These are phyloP conservation scores for Leucosticte australis DNA, from an alignment of 2,113 vertebrate species.

Conservation along the genomic window DNA sequence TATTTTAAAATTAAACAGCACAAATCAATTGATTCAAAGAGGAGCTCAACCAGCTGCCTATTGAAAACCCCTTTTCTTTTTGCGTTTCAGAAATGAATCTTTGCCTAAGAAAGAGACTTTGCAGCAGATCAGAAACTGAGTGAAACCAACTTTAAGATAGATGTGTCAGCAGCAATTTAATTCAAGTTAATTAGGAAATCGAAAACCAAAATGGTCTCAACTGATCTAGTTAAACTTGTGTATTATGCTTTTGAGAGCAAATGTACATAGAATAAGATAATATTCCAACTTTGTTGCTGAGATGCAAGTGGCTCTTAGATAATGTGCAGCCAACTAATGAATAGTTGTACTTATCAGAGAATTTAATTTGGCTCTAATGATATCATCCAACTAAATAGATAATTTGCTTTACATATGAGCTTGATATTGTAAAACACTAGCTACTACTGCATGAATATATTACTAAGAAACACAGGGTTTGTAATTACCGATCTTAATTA, in stretches of 20 bases:
- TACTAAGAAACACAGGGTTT: constrained; percentile 64
- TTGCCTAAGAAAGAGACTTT: neutral
- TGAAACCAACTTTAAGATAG: neutral
- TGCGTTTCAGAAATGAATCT: neutral
- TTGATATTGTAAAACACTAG: constrained; percentile 68
- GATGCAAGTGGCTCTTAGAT: constrained; percentile 25
- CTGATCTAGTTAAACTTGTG: constrained; percentile 13
- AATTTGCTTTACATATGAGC: constrained; percentile 71
- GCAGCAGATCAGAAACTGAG: neutral
- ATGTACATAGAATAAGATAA: neutral
- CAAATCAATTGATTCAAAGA: neutral
- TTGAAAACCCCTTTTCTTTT: neutral
- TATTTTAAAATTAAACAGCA: constrained; percentile 24
- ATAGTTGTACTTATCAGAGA: constrained; percentile 60
- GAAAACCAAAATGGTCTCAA: neutral
- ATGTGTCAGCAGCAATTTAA: constrained; percentile 1
- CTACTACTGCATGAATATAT: constrained; percentile 62
- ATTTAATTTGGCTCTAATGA: constrained; percentile 59
- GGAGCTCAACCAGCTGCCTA: neutral
- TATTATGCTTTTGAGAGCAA: constrained; percentile 19
- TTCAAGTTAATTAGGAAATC: constrained; percentile 16
- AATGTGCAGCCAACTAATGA: constrained; percentile 38
- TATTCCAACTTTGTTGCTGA: constrained; percentile 7
- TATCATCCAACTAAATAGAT: constrained; percentile 67
- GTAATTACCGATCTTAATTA: constrained; percentile 75